Conservation (phyloP, 2,797 vertebrate genomes). For the Channallabes apus region DNA sequence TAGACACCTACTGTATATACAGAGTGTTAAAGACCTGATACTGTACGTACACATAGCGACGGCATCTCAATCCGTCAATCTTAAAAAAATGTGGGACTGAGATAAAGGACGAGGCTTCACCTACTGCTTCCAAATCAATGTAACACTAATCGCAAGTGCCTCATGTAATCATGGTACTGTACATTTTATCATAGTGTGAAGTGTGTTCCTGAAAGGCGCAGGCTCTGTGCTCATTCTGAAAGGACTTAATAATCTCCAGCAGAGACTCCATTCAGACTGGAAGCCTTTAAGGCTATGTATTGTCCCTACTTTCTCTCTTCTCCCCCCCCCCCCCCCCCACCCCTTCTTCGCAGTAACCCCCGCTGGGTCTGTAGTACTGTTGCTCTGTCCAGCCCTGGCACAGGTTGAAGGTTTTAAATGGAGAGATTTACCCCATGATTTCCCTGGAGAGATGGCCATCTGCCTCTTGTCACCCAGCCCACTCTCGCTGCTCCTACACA, state of each 20-base stretch:
- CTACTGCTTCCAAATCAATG: neutral
- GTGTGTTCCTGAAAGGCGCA: neutral
- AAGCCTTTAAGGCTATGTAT: conserved; percentile 25
- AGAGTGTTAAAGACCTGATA: neutral
- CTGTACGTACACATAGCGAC: conserved; percentile 5
- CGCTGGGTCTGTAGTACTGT: conserved; percentile 39
- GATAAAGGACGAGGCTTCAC: neutral
- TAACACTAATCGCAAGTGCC: conserved; percentile 12
- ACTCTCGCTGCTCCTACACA: conserved; percentile 39
- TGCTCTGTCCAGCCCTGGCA: conserved; percentile 51
- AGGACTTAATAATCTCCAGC: conserved; percentile 42
- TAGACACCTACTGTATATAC: too few relatives aligned
- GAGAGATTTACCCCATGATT: conserved; percentile 66
- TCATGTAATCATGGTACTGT: neutral
- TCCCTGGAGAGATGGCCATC: conserved; percentile 65
- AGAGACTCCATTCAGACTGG: conserved; percentile 25
- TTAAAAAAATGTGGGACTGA: neutral
- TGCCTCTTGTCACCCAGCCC: conserved; percentile 60
- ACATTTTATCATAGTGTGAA: conserved; percentile 16
- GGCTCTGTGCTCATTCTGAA: conserved; percentile 3
- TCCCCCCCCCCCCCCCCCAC: too few relatives aligned
- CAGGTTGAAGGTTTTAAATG: conserved; percentile 61
- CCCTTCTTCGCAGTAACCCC: conserved; percentile 39
- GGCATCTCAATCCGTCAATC: neutral
- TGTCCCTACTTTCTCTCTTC: neutral